A percentile compares a stretch with the other conserved stretches of the same genome.
Conservation (phyloP, 2,113 vertebrate genomes). For the Gopherus evgoodei region DNA sequence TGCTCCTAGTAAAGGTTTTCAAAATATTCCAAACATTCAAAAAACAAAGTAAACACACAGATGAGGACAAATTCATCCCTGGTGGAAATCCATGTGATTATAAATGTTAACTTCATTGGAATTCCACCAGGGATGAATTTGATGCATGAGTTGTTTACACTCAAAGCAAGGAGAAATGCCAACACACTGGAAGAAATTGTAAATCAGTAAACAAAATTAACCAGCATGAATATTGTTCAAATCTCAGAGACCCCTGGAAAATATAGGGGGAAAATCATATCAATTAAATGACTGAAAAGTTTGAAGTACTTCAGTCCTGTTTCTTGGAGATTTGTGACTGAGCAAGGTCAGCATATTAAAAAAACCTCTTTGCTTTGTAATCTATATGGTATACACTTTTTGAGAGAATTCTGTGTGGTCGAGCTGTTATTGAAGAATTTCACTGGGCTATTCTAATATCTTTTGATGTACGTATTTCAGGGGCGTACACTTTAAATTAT, state of each 20-base stretch:
- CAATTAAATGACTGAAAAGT: neutral
- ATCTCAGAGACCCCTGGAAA: neutral
- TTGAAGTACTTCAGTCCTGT: neutral
- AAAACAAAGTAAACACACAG: neutral
- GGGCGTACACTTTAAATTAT: neutral
- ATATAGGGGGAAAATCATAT: neutral
- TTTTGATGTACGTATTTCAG: neutral
- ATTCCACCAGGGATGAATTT: neutral
- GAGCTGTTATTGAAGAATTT: neutral
- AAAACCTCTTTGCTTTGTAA: neutral
- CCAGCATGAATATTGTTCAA: neutral
- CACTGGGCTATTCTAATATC: neutral
- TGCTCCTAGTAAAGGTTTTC: neutral
- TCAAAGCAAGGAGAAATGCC: neutral
- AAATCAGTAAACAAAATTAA: constrained; percentile 2
- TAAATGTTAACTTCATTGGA: neutral
- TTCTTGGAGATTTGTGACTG: neutral
- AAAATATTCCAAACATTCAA: neutral
- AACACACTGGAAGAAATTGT: neutral
- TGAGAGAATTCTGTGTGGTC: neutral
- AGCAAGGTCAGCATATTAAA: neutral
- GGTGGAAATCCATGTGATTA: neutral
- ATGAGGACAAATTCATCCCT: neutral
- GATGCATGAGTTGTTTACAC: accelerated
- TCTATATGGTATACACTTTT: neutral